Base-by-base conservation (phyloP, 2,113 vertebrate genomes). In the human region DNA sequence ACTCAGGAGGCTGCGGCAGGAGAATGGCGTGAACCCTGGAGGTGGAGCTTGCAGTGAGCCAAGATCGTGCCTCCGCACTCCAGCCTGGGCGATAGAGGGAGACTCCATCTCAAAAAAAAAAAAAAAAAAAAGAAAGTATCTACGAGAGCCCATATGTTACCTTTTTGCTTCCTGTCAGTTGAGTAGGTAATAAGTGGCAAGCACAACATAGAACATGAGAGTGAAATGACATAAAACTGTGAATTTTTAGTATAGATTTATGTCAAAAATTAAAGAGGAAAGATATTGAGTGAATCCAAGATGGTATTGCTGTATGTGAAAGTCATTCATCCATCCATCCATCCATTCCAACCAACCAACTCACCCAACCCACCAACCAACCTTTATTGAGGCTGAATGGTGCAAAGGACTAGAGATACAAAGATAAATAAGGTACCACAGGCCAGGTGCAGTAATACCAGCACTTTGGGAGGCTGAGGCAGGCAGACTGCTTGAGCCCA, bases 181-280 rank as follows among this genome's bases (percentile, higher is more conserved):
- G n/a, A 81, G 11, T 48, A 6, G 30, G 61, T 92, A 94, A 81
- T 79, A 91, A 83, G 87, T 52, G 45, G n/a, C 75, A 79, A 97
- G 23, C 38, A 88, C 95, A 90, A 86, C 89, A 79, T 1, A 45
- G 25, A 75, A 27, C 55, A 35, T 18, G 27, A 70, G 3, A 93
- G 4, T 91, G n/a, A 91, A 79, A 89, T 90, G 9, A 70, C 32
- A 90, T 32, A 89, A 48, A 82, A 85, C n/a, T 50, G n/a, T 25
- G 66, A 82, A 83, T 80, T 93, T 96, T 94, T 52, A 93, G 68
- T 84, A 68, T 43, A 93, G 25, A 91, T 55, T 78, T 97, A 45
- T 83, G 35, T 89, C 89, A 89, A 72, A 86, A 96, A 85, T 90
- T 84, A 64, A 80, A 59, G 40, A 76, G 76, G 20, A 82, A 95